A percentile compares a stretch with the other conserved stretches of the same genome.
Conservation (phyloP, 2,888 invertebrate species). For the Sesamia inferens region DNA sequence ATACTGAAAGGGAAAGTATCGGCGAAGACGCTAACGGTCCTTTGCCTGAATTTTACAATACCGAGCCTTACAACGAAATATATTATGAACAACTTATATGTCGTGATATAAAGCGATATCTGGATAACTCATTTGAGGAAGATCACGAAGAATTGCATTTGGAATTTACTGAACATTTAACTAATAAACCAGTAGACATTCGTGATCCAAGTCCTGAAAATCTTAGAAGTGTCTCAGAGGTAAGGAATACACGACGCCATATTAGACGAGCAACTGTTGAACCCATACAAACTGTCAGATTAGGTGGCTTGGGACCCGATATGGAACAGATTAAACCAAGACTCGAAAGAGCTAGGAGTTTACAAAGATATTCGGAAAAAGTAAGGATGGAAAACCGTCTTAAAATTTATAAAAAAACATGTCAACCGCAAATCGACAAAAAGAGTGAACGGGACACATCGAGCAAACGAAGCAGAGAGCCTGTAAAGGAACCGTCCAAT, state of each 20-base stretch:
- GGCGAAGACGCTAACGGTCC: conserved; percentile 71
- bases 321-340: conserved; percentile 83
- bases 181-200: conserved; percentile 65
- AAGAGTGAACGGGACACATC: conserved; percentile 66
- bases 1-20: conserved; percentile 84
- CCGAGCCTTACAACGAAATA: conserved; percentile 85
- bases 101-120: conserved; percentile 71
- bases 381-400: conserved; percentile 86
- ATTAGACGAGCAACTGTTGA: conserved; percentile 72
- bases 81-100: conserved; percentile 82
- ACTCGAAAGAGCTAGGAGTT: conserved; percentile 84
- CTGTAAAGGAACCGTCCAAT: conserved; percentile 53
- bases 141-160: conserved; percentile 73
- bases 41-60: conserved; percentile 78
- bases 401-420: conserved; percentile 82
- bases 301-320: conserved; percentile 86
- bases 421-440: conserved; percentile 75
- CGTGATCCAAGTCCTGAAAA: conserved; percentile 69
- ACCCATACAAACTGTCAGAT: conserved; percentile 76
- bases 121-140: conserved; percentile 77
- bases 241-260: conserved; percentile 75
- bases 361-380: conserved; percentile 87
- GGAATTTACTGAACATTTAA: conserved; percentile 63
- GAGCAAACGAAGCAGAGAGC: conserved; percentile 55
- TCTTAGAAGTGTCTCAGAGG: conserved; percentile 82